Conservation (phyloP, 2,888 invertebrate genomes). For the Brachyptera risi region DNA sequence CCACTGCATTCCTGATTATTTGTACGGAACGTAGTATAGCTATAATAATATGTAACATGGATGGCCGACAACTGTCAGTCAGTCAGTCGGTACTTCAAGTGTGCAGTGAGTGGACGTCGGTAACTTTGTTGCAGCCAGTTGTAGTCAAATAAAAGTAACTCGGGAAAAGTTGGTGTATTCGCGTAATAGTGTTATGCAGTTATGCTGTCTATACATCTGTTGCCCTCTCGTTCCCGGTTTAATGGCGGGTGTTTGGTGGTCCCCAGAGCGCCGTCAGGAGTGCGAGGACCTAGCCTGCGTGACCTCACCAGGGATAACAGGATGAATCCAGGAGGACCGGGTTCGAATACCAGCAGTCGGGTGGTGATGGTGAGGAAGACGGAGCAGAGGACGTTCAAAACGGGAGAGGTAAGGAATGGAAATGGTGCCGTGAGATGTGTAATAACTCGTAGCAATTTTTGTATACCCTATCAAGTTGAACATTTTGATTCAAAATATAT, state of each 20-base stretch:
- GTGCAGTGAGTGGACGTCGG: no score
- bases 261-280: not conserved
- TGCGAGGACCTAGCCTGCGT: constrained; percentile 30
- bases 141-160: no score
- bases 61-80: no score
- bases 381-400: constrained; percentile 59
- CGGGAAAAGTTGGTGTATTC: not conserved
- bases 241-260: not conserved
- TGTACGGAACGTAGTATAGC: no score
- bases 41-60: no score
- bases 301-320: constrained; percentile 38
- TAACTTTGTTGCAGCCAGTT: no score
- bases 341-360: constrained; percentile 43
- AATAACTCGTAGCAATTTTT: no score
- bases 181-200: not conserved
- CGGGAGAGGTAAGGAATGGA: constrained; percentile 48
- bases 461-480: no score
- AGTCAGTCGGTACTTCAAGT: no score
- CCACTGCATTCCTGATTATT: no score
- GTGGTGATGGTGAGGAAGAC: constrained; percentile 66
- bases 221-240: not conserved
- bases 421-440: no score
- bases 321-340: constrained; percentile 32
- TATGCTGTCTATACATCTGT: not conserved
- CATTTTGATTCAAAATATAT: no score